Base-by-base conservation (phyloP, 1,140 invertebrate species). In the Drosophila arawakana region DNA sequence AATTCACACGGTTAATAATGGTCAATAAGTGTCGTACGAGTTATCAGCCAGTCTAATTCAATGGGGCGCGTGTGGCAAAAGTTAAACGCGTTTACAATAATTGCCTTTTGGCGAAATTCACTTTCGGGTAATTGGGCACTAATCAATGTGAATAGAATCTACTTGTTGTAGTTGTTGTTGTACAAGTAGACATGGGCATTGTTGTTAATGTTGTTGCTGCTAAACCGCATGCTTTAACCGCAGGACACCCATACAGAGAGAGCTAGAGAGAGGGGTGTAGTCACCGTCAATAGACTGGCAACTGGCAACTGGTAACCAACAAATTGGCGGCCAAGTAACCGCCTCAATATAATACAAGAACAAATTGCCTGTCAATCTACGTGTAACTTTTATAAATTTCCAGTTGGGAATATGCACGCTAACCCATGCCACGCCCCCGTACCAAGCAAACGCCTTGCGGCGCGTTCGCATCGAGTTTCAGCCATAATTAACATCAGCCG, bases 331-430 rank as follows among this genome's bases (percentile, higher is more conserved):
- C 58, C 44, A 70, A 70, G 85, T 85, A 84, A 81, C 61, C 81
- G 60, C 79, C 75, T 67, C 60, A 71, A 63, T 78, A 78, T 74
- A 74, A 84, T 61, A 74, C 75, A 86, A 75, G 74, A 86, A 89
- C 77, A 88, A 88, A 88, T 88, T 89, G 84, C 80, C 80, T 88
- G 84, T 89, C 83, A 88, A 88, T 88, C 80, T 83, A 89, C 84
- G 74, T 89, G 84, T 88, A 89, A 88, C 82, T 88, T 88, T 89
- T 88, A 89, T 88, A 88, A 88, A 88, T 89, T 89, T 83, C 69
- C 84, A 88, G 78, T 55, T 65, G 66, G 57, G 65, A 35, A 49
- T 21, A 67, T 52, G 66, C 63, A 50, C 66, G 44, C 43, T 25
- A 46, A n/a, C 41, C 41, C 47, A 25, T 59, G 13, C 15, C 41